Evolutionary conservation across 1,140 invertebrate genomes (phyloP), one percentile per base, ranked within the genome.

Genomic region (Penaeus japonicus): DNA sequence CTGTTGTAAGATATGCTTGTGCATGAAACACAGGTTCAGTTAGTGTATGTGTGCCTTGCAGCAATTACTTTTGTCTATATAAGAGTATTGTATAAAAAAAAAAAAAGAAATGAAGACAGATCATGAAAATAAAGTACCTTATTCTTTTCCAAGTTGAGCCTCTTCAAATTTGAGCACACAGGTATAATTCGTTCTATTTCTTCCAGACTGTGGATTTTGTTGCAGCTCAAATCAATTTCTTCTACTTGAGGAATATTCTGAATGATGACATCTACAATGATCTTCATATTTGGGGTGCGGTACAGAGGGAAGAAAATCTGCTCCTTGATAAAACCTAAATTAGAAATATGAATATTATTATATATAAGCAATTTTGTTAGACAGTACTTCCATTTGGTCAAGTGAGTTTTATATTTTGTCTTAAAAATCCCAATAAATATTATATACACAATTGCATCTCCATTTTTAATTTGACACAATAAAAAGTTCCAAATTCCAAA

Each of bases 101-200:
- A 24, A 88, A 54, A 82, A 70, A 18, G 10, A 79, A 27, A 10
- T 78, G 22, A 7, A 20, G n/a, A 7, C n/a, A 27, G 24, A 84
- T 62, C 24, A 78, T 65, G 24, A 89, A 83, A 47, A 88, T 87
- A 75, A 92, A 93, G 94, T 93, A 98, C 97, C 93, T 94, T 96
- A 92, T 98, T 98, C 90, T 97, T 95, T 4, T 94, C 95, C 87
- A 98, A 92, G 92, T 97, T 95, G 3, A 98, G 93, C 84, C 96
- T 95, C 91, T 96, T 97, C 3, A 98, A 92, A 90, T 95, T 94
- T 10, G 95, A 94, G 87, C 97, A 94, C 87, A 95, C 96, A 30
- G 93, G 93, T 10, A 93, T 92, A 10, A 97, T 90, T 4, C 94
- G 92, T 89, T 93, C 94, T 57, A 98, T 92, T 87, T 94, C 94